Evolutionary conservation across 2,888 invertebrate genomes (phyloP), one percentile per base, ranked within the genome.

Genomic region (Dilophus febrilis): DNA sequence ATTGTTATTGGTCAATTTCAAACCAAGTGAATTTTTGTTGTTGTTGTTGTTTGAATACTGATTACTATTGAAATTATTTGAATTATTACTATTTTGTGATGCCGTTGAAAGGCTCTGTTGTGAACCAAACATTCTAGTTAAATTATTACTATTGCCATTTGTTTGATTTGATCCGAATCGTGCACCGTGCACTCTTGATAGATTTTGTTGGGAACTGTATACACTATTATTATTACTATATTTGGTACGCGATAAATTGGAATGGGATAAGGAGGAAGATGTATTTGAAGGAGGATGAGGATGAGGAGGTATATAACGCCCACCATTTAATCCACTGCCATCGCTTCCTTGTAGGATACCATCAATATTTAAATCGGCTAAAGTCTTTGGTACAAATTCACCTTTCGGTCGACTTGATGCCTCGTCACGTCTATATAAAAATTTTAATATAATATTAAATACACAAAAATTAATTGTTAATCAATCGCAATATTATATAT

Each of bases 351-450:
- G 32, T 16, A 32, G 28, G 27, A 39, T 33, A 29, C 55, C 74
- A 59, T 85, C 86, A 64, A 87, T 79, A 65, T 84, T 74, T 48
- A 90, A 73, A 65, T 90, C 90, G 46, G 82, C 73, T 53, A 91
- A 68, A 44, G 87, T 83, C 71, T 90, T 91, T 54, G 91, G 90
- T 54, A 84, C 76, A 64, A 90, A 92, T 65, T 90, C 88, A 64
- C 78, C 57, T 68, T 86, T 86, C 50, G 90, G 90, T 66, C 86
- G 80, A 66, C 71, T 76, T 50, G 80, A 82, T 44, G 90, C 88
- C 62, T 90, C 90, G 53, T 86, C 82, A 66, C 84, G 85, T 70
- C 86, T 86, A 58, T 12, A 60, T 34, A 11, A 17, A 17, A 34
- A 17, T 17, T 8, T 8, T 17, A 34, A 18, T 29, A 14, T 7